Evolutionary conservation across 37 sponge, comb jelly and placozoan species (phyloP).

Genomic region (Ephydatia muelleri): DNA sequence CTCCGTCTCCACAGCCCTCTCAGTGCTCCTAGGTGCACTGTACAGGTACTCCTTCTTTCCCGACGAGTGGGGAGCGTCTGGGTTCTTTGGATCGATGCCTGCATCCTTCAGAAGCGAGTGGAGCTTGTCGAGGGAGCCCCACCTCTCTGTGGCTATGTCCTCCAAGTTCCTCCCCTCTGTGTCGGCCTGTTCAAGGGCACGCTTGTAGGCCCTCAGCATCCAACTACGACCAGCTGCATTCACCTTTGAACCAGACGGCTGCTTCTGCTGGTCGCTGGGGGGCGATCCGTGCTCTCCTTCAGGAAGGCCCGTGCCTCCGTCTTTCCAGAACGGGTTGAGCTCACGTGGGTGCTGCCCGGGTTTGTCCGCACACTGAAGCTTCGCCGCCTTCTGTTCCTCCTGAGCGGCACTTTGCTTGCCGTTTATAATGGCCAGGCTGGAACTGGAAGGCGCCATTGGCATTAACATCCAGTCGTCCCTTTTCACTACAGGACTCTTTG

Average conservation of each 20-base stretch:
- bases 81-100: slow-evolving; percentile 67
- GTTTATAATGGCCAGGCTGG: neutral
- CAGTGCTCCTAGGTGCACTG: neutral
- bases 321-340: slow-evolving; percentile 86
- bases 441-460: slow-evolving; percentile 18
- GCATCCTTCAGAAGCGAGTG: slow-evolving; percentile 41
- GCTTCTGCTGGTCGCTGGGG: too few relatives aligned
- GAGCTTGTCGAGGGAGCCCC: slow-evolving; percentile 76
- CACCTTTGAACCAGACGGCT: neutral
- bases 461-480: slow-evolving; percentile 57
- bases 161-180: slow-evolving; percentile 25
- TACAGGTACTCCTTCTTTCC: slow-evolving; percentile 30
- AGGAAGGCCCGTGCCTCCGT: slow-evolving; percentile 80
- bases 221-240: slow-evolving; percentile 75
- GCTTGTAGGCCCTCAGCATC: slow-evolving; percentile 71
- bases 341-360: slow-evolving; percentile 79
- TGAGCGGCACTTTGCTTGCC: slow-evolving; percentile 14
- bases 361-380: slow-evolving; percentile 11
- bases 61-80: slow-evolving; percentile 12
- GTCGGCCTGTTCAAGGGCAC: slow-evolving; percentile 71
- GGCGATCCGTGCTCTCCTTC: neutral
- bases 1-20: neutral
- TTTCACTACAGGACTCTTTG: neutral
- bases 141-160: slow-evolving; percentile 63
- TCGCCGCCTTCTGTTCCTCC: slow-evolving; percentile 3